phyloP scores from a whole-genome alignment of 2,797 vertebrate species.

The Vipera latastei region DNA sequence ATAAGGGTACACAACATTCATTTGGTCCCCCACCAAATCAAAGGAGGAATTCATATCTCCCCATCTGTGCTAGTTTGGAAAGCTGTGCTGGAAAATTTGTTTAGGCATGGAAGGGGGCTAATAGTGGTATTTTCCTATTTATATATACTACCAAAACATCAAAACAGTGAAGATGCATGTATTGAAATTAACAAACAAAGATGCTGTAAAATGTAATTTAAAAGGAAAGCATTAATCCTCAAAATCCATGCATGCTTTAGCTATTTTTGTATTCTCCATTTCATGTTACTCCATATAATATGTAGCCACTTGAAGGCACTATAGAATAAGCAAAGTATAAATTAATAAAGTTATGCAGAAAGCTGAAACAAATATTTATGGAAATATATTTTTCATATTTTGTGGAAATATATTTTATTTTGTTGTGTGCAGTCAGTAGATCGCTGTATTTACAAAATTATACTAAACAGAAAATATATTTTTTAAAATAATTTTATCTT shows the following conservation, averaged over 20 bases:
- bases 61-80: neutral
- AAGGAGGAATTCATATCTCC: neutral
- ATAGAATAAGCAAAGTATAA: neutral
- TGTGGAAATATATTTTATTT: neutral
- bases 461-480: neutral
- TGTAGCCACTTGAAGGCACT: neutral
- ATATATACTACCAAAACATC: neutral
- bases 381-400: neutral
- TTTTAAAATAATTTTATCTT: neutral
- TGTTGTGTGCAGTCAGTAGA: neutral
- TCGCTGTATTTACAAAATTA: neutral
- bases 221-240: neutral
- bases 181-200: neutral
- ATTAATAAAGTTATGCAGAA: neutral
- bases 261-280: neutral
- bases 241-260: neutral
- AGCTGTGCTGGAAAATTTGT: neutral
- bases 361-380: neutral
- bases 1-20: neutral
- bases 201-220: neutral
- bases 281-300: neutral
- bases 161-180: neutral
- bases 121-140: neutral
- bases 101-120: neutral
- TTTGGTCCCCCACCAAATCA: neutral